A percentile compares a stretch with the other conserved stretches of the same genome.
phyloP scores from a whole-genome alignment of 37 sponge, comb jelly and placozoan species.

The Amphimedon queenslandica region DNA sequence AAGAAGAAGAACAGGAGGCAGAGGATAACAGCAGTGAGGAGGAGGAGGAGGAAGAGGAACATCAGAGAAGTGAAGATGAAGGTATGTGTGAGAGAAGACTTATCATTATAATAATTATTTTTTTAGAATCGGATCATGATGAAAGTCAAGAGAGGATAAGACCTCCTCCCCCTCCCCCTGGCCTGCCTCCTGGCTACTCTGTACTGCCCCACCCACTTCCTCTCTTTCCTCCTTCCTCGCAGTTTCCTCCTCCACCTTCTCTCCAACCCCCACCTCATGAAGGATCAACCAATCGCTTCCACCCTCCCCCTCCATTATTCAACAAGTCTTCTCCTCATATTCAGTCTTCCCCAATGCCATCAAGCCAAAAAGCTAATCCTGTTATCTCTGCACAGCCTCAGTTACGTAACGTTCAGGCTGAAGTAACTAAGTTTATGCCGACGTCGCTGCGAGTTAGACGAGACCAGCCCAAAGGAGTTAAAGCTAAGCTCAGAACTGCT shows the following conservation, averaged over 20 bases:
- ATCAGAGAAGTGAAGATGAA: neutral
- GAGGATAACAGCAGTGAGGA: neutral
- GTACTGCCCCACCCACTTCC: neutral
- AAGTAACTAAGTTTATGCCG: slow-evolving; percentile 94
- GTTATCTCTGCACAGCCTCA: slow-evolving; percentile 88
- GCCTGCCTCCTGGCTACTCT: slow-evolving; percentile 12
- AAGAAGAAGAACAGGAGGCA: slow-evolving; percentile 14
- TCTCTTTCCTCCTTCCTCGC: slow-evolving; percentile 16
- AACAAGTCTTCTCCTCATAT: slow-evolving; percentile 38
- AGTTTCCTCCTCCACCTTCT: slow-evolving; percentile 27
- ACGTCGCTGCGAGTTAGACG: slow-evolving; percentile 80
- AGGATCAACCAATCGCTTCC: neutral
- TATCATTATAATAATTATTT: too few species aligned
- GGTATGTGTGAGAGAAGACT: too few species aligned
- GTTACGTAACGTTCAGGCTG: slow-evolving; percentile 82
- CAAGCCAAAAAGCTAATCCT: slow-evolving; percentile 20
- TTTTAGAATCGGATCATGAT: too few species aligned
- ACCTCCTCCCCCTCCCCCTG: slow-evolving; percentile 33
- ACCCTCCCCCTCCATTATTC: neutral
- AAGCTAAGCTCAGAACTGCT: slow-evolving; percentile 22
- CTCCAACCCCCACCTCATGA: slow-evolving; percentile 51
- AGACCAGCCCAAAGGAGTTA: slow-evolving; percentile 63
- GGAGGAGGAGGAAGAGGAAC: neutral
- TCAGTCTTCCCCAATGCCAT: slow-evolving; percentile 52
- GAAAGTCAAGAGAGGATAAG: neutral